A percentile compares a stretch with the other conserved stretches of the same genome.
These are phyloP conservation scores for Solenopsis invicta DNA, from an alignment of 1,140 invertebrate species.

Conservation along the genomic window DNA sequence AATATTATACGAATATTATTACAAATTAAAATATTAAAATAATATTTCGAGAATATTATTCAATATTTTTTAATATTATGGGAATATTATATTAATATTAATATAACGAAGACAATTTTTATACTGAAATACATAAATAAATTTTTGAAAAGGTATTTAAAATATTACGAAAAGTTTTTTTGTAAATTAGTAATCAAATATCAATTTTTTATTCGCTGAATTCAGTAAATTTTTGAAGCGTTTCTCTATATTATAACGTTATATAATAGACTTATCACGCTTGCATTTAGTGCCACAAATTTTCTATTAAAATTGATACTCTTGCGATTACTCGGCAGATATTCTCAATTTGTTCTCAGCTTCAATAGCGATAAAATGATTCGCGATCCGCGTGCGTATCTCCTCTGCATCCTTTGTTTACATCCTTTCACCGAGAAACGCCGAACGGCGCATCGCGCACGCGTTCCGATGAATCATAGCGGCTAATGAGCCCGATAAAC, in stretches of 20 bases:
- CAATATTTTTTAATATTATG: too few species aligned
- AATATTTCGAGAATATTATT: too few species aligned
- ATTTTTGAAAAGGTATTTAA: too few species aligned
- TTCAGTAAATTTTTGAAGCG: neutral
- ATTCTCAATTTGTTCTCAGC: neutral
- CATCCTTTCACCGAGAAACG: slow-evolving; percentile 41
- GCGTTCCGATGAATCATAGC: slow-evolving; percentile 56
- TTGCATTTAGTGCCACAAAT: neutral
- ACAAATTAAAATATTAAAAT: too few species aligned
- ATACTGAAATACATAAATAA: too few species aligned
- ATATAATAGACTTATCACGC: neutral
- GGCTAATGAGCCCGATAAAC: slow-evolving; percentile 59
- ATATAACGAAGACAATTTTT: too few species aligned
- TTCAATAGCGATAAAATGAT: slow-evolving; percentile 36
- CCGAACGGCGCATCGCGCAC: neutral
- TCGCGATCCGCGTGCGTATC: neutral
- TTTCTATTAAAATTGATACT: neutral
- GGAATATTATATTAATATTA: too few species aligned
- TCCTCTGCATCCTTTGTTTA: slow-evolving; percentile 44
- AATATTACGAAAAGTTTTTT: too few species aligned
- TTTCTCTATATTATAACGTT: neutral
- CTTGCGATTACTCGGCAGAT: neutral
- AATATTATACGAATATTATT: too few species aligned
- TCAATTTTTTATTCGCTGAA: too few species aligned
- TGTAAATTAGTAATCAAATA: too few species aligned